Base-by-base conservation (phyloP, 2,797 vertebrate species). In the Smutsia temminckii region DNA sequence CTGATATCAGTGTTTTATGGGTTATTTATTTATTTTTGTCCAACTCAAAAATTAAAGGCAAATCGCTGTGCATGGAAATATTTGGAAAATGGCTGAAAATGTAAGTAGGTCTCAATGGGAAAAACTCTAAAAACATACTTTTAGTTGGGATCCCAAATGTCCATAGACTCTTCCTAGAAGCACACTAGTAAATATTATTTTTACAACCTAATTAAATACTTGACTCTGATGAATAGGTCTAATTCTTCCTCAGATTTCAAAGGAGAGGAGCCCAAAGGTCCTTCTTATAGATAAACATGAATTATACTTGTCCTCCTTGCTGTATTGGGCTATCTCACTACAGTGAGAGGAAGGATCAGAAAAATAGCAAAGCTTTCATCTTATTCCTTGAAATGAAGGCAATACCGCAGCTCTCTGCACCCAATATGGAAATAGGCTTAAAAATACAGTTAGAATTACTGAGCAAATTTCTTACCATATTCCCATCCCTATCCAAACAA, bases 41-140 rank as follows among this genome's bases (percentile, higher is more conserved):
- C 27, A 63, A 34, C 25, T 95, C 59, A 91, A 84, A 93, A 94
- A 91, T 95, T 71, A 94, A 95, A 95, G 49, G 42, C 81, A 94
- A 93, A 95, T 92, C 94, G 66, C 55, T 80, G 6, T 89, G 68
- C 11, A 83, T 40, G 7, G 46, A 95, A 94, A 91, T 95, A 95
- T 63, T 93, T 86, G 27, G 18, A 72, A 93, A 96, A 97, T 32
- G 51, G 21, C 49, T 91, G 18, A 12, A 84, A 96, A 87, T 59
- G 0, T 42, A 64, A 91, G 21, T 79, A 68, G 16, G 53, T 91
- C 49, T 71, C 83, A 93, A 91, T 77, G n/a, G 57, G 25, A 20
- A 87, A 91, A 93, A 53, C n/a, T 61, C 96, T 91, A 92, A 91
- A 85, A 78, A 90, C 29, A 72, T 74, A 46, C 13, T 94, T 89